Evolutionary conservation across 2,797 vertebrate genomes (phyloP), one percentile per base, ranked within the genome.

Genomic region (Strix occidentalis): DNA sequence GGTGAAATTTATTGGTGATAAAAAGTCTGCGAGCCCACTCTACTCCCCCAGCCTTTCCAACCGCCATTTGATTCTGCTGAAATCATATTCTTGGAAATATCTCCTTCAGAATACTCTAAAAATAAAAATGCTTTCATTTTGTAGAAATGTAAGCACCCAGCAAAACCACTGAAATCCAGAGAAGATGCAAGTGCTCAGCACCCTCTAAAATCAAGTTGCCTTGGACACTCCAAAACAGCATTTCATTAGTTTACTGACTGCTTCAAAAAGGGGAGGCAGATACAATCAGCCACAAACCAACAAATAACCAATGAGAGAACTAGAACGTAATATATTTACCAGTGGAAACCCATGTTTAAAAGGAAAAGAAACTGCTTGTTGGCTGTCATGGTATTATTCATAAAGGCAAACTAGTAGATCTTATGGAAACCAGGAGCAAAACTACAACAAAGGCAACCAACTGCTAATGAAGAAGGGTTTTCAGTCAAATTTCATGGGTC

Each of bases 401-500:
- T 91, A 93, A 79, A 93, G 76, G 89, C 66, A 93, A 84, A 86
- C 80, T 26, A 56, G 94, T 61, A 88, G 83, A 96, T 93, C 91
- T 87, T 94, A 48, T 0, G 23, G 93, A 93, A 88, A 96, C 65
- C 69, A 91, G 46, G 20, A 95, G 93, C 87, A 95, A 87, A 96
- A 85, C 63, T 88, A 50, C 76, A 95, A 96, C 91, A 96, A 96
- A 96, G 74, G 91, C 89, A 93, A 94, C 87, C 84, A 93, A 95
- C 89, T 93, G 92, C 75, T 97, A 94, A 95, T 77, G 93, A 94
- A 95, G 94, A 93, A 94, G 85, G 85, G 90, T 95, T 96, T 97
- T 94, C 90, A 96, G 88, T 93, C 90, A 95, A 94, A 96, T 96
- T 96, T 97, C 94, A 95, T 96, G 96, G 96, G 94, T 96, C 95